Conservation (phyloP, 1,140 invertebrate species). For the Drosophila funebris region DNA sequence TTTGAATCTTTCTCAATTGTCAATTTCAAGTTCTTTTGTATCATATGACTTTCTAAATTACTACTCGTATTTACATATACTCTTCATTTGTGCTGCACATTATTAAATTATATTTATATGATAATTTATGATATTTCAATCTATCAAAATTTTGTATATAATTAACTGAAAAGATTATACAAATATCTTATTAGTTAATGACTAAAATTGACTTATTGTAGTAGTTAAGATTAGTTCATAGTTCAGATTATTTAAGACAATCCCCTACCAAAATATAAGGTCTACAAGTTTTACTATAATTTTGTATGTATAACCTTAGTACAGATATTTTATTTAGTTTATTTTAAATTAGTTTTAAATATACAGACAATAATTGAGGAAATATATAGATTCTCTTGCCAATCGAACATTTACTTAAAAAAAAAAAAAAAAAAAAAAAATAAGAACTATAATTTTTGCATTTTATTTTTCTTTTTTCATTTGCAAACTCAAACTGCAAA, state of each 20-base stretch:
- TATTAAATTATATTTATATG: background rate
- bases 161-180: background rate
- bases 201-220: background rate
- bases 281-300: background rate
- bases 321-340: conserved; percentile 1
- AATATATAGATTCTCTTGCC: conserved; percentile 12
- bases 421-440: too few relatives aligned
- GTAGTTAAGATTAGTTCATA: conserved; percentile 10
- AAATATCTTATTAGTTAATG: too few relatives aligned
- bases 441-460: conserved; percentile 38
- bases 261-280: background rate
- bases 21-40: conserved; percentile 3
- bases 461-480: background rate
- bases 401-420: conserved; percentile 19
- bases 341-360: conserved; percentile 13
- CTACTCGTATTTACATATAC: background rate
- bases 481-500: conserved; percentile 47
- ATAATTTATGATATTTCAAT: background rate
- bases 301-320: conserved; percentile 10
- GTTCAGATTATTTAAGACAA: conserved; percentile 15
- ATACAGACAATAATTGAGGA: background rate
- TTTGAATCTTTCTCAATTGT: background rate
- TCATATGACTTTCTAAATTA: conserved; percentile 2
- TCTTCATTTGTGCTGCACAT: conserved; percentile 7
- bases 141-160: background rate